A percentile compares a stretch with the other conserved stretches of the same genome.
These are phyloP conservation scores for Zoanthus sociatus DNA, from an alignment of 92 coral and sea anemone genomes.

Conservation along the genomic window DNA sequence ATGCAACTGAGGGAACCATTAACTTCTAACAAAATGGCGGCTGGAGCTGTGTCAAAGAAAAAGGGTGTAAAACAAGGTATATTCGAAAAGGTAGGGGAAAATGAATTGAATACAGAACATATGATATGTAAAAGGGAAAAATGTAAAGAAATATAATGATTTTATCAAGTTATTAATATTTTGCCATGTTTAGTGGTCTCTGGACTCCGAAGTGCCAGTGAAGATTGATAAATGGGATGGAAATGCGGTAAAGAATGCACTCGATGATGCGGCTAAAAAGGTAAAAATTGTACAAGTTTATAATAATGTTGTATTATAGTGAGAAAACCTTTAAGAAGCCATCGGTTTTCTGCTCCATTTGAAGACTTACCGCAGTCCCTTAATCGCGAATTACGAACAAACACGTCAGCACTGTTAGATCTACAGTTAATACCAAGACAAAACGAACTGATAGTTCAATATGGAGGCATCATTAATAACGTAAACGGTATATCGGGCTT, in stretches of 20 bases:
- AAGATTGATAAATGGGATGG: slow-evolving; percentile 98
- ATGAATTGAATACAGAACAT: background rate
- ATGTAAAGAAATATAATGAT: background rate
- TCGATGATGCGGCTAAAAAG: slow-evolving; percentile 96
- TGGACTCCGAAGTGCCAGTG: slow-evolving; percentile 88
- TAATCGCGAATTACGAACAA: background rate
- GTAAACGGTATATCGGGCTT: no score
- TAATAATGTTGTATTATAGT: background rate
- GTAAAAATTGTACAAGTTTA: slow-evolving; percentile 22
- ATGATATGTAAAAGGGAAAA: background rate
- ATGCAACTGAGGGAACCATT: background rate
- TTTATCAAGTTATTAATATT: background rate
- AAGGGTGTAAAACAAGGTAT: slow-evolving; percentile 64
- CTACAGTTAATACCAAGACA: background rate
- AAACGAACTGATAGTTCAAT: background rate
- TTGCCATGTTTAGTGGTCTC: slow-evolving; percentile 65
- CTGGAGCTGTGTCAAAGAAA: slow-evolving; percentile 69
- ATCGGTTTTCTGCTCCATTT: background rate
- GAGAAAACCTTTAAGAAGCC: background rate
- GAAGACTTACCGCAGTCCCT: slow-evolving; percentile 28
- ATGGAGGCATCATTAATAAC: no score
- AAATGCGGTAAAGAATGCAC: slow-evolving; percentile 93
- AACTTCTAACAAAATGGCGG: slow-evolving; percentile 69
- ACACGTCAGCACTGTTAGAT: slow-evolving; percentile 30
- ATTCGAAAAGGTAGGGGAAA: slow-evolving; percentile 60